A percentile compares a stretch with the other conserved stretches of the same genome.
phyloP scores from a whole-genome alignment of 2,797 vertebrate species.

The Ptychobarbus kaznakovi region DNA sequence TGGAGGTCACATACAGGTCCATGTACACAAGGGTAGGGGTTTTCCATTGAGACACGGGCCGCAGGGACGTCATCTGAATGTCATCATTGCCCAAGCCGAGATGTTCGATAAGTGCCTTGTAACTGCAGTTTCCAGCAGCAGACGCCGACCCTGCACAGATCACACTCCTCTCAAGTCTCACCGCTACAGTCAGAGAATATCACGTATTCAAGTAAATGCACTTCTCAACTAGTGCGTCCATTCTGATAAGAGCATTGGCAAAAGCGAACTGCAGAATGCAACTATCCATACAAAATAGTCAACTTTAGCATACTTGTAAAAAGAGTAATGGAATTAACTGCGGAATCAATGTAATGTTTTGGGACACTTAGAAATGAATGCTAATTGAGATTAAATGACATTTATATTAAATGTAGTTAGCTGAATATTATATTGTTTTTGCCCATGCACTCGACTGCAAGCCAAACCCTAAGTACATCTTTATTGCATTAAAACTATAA shows the following conservation, averaged over 20 bases:
- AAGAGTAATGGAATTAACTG: neutral
- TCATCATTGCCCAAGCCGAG: conserved; percentile 60
- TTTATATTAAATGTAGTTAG: no score
- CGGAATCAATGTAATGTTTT: neutral
- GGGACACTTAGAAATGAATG: no score
- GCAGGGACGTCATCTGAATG: conserved; percentile 9
- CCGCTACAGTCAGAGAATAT: neutral
- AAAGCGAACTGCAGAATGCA: neutral
- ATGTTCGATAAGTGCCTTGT: conserved; percentile 60
- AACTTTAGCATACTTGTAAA: neutral
- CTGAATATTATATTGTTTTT: neutral
- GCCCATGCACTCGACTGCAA: neutral
- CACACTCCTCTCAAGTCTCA: neutral
- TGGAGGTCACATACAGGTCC: conserved; percentile 65
- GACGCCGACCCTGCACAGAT: conserved; percentile 41
- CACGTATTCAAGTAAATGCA: neutral
- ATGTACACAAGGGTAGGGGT: conserved; percentile 9
- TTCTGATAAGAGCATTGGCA: neutral
- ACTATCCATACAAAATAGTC: neutral
- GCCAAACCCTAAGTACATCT: no score
- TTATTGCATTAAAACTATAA: neutral
- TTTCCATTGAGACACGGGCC: conserved; percentile 71
- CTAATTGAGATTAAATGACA: no score
- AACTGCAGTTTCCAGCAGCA: conserved; percentile 66
- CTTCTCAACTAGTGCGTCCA: neutral